Evolutionary conservation across 2,797 vertebrate species (phyloP).

Genomic region (Adelosebastes latens): DNA sequence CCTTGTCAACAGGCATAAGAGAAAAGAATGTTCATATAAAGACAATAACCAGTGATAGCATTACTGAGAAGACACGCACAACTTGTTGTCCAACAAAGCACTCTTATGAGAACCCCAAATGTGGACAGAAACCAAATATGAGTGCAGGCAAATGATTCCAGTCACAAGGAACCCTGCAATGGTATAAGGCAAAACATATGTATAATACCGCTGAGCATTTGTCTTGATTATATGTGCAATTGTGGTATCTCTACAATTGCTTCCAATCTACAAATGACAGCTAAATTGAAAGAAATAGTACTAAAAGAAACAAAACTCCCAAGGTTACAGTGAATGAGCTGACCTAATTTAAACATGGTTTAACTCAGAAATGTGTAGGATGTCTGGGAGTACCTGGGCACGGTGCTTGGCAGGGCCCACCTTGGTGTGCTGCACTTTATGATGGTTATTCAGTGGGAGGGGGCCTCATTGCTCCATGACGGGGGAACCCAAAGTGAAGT

Average conservation of each 20-base stretch:
- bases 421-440: conserved; percentile 49
- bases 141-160: background rate
- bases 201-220: background rate
- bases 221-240: background rate
- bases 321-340: background rate
- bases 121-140: background rate
- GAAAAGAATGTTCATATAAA: background rate
- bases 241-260: background rate
- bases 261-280: background rate
- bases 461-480: conserved; percentile 49
- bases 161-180: background rate
- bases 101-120: background rate
- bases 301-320: background rate
- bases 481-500: conserved; percentile 50
- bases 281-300: background rate
- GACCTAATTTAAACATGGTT: background rate
- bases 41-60: background rate
- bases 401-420: conserved; percentile 31
- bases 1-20: background rate
- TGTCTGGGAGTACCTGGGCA: conserved; percentile 5
- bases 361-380: conserved; percentile 2
- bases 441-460: conserved; percentile 39
- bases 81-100: background rate
- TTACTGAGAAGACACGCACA: background rate
- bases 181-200: background rate